These are phyloP conservation scores for Drosophila erecta DNA, from an alignment of 1,140 invertebrate species.

Conservation along the genomic window DNA sequence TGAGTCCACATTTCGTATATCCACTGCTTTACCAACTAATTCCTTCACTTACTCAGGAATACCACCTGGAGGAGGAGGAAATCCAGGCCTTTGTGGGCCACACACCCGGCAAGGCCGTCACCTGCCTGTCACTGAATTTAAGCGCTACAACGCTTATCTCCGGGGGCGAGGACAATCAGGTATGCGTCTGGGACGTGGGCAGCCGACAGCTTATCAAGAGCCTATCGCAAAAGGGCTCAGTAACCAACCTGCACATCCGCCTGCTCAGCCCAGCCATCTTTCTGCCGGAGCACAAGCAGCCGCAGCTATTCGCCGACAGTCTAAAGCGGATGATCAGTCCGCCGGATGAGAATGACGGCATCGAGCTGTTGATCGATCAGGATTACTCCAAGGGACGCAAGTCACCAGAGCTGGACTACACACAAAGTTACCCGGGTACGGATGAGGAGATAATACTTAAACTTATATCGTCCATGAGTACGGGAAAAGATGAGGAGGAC, in stretches of 20 bases:
- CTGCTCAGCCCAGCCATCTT: conserved; percentile 85
- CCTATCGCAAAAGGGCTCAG: conserved; percentile 89
- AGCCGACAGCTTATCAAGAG: conserved; percentile 90
- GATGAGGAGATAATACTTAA: conserved; percentile 1
- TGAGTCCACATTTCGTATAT: background rate
- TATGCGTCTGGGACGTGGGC: conserved; percentile 92
- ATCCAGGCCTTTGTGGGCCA: conserved; percentile 88
- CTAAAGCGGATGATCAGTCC: conserved; percentile 76
- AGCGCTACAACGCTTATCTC: conserved; percentile 90
- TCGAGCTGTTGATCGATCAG: conserved; percentile 65
- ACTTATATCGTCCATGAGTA: background rate
- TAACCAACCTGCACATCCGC: conserved; percentile 89
- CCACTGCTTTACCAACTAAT: background rate
- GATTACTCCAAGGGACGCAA: background rate
- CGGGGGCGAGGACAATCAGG: conserved; percentile 89
- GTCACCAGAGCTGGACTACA: conserved; percentile 6
- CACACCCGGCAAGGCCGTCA: conserved; percentile 86
- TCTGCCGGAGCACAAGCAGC: conserved; percentile 80
- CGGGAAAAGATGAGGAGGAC: background rate
- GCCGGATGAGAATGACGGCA: conserved; percentile 51
- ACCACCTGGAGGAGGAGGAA: conserved; percentile 86
- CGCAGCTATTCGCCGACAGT: conserved; percentile 84
- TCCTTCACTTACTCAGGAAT: conserved; percentile 84
- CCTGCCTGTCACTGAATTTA: conserved; percentile 89
- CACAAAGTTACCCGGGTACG: background rate